Conservation (phyloP, 1,140 invertebrate genomes). For the Drosophila fuyamai region DNA sequence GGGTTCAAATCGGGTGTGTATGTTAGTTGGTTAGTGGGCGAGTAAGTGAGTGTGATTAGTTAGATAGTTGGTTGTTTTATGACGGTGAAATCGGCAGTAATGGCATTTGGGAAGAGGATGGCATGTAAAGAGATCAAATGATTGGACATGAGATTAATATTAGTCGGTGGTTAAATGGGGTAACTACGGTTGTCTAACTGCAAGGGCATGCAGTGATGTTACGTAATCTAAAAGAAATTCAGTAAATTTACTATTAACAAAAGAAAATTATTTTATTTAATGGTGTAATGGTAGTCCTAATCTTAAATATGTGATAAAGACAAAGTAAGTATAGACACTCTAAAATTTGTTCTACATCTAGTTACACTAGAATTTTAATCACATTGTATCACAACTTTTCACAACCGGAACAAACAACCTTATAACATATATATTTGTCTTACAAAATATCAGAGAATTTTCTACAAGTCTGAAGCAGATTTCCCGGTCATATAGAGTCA, state of each 20-base stretch:
- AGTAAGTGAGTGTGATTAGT: constrained; percentile 5
- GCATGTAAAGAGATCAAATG: constrained; percentile 79
- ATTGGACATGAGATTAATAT: constrained; percentile 55
- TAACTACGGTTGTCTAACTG: not conserved
- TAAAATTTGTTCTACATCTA: not conserved
- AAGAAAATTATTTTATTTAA: not conserved
- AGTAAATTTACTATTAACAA: not conserved
- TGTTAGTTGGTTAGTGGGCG: constrained; percentile 3
- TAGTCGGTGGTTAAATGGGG: constrained; percentile 36
- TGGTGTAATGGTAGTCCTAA: not conserved
- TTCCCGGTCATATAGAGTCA: too few species aligned
- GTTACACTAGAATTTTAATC: not conserved
- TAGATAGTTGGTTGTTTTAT: constrained; percentile 22
- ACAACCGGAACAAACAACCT: not conserved
- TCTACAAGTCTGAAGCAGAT: too few species aligned
- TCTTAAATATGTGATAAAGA: too few species aligned
- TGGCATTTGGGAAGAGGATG: constrained; percentile 71
- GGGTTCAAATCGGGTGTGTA: constrained; percentile 5
- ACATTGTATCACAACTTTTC: not conserved
- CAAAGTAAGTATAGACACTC: too few species aligned
- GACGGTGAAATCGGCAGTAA: constrained; percentile 36
- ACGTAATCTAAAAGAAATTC: not conserved
- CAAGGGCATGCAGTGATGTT: not conserved
- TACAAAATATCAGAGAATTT: too few species aligned
- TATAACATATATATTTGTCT: too few species aligned